Evolutionary conservation across 2,888 invertebrate genomes (phyloP), one percentile per base, ranked within the genome.

Genomic region (Stenodema calcarata): DNA sequence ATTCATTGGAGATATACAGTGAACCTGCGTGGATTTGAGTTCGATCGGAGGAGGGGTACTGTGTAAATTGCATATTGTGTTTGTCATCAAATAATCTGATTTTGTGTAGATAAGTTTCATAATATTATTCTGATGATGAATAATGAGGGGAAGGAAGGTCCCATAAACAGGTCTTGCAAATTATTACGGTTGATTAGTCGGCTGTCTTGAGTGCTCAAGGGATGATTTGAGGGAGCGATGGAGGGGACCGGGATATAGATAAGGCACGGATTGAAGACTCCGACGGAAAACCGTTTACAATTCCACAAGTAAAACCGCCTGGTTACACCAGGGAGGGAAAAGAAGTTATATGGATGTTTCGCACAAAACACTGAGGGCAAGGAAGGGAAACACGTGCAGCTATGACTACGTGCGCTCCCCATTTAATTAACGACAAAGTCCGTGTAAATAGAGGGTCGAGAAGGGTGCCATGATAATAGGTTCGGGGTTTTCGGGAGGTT

Each of bases 261-360:
- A 78, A 78, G 78, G 78, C 78, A 78, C 78, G 78, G 78, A 78
- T 44, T 78, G 78, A 78, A 12, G 44, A 4, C 62, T 23, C 62
- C 23, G 1, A n/a, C 30, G 30, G 35, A 62, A 23, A n/a, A 18
- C 23, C 18, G 62, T 62, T 62, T 62, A 62, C 50, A 50, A 50
- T 50, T 50, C 50, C 62, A 23, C 62, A 62, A 62, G 62, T 35
- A 62, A 62, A 47, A 62, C 62, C 62, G 6, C 23, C 62, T 11
- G 23, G n/a, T 23, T 62, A 23, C 23, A 62, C 18, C 62, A 23
- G 35, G 18, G 62, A 62, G 62, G 62, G 62, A 62, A 50, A 62
- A 18, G 18, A 62, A 18, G n/a, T 50, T 62, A 62, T 62, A 62
- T 50, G 50, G 50, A 50, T 62, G 62, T 62, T 62, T 62, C 62